Evolutionary conservation across 2,888 invertebrate genomes (phyloP).

Genomic region (Plagodis pulveraria): DNA sequence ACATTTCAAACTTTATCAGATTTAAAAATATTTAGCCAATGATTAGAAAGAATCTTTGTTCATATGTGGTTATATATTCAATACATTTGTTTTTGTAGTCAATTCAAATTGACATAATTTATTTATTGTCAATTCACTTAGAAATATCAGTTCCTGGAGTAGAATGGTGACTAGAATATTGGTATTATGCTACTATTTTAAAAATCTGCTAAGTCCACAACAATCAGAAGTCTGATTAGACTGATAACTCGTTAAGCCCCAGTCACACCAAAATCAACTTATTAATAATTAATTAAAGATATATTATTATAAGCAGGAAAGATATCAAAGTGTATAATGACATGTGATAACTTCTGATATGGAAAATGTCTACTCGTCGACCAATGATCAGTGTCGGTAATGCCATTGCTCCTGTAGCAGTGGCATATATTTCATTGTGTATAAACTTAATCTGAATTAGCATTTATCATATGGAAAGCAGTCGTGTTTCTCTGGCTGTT

Average conservation of each 20-base stretch:
- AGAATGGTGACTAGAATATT: too few species aligned
- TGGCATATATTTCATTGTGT: neutral
- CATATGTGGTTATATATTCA: too few species aligned
- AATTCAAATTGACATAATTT: too few species aligned
- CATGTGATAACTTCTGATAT: slow-evolving; percentile 35
- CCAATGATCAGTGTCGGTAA: slow-evolving; percentile 11
- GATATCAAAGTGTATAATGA: slow-evolving; percentile 26
- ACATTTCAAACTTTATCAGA: too few species aligned
- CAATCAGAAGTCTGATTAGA: neutral
- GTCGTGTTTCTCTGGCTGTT: slow-evolving; percentile 11
- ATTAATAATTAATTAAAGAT: slow-evolving; percentile 6
- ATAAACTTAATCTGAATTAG: neutral
- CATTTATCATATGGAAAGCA: slow-evolving; percentile 4
- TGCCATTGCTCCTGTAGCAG: neutral
- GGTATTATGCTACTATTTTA: too few species aligned
- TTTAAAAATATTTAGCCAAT: too few species aligned
- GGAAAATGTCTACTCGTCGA: slow-evolving; percentile 2
- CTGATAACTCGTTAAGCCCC: neutral
- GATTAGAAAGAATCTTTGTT: too few species aligned
- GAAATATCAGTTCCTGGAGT: too few species aligned
- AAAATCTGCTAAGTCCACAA: too few species aligned
- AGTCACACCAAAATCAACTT: slow-evolving; percentile 2
- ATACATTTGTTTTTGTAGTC: too few species aligned
- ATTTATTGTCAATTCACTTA: too few species aligned
- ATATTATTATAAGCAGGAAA: slow-evolving; percentile 16